Conservation (phyloP, 1,140 invertebrate genomes). For the Manduca sexta region DNA sequence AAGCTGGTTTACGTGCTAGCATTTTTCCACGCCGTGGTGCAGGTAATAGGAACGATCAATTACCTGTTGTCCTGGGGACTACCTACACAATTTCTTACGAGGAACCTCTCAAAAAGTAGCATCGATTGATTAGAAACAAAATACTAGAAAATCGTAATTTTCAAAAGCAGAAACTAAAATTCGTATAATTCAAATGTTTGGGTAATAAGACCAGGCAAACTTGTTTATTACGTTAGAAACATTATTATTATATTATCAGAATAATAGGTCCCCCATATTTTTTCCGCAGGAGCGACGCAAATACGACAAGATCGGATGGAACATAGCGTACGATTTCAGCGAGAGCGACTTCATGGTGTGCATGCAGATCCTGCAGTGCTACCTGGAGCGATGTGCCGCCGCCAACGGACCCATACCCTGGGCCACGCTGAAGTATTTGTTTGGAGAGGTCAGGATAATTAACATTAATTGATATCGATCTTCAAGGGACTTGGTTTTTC, state of each 20-base stretch:
- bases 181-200: too few relatives aligned
- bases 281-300: conserved; percentile 88
- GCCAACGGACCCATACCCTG: conserved; percentile 84
- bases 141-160: too few relatives aligned
- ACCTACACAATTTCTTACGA: too few relatives aligned
- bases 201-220: too few relatives aligned
- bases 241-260: too few relatives aligned
- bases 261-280: conserved; percentile 7
- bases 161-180: too few relatives aligned
- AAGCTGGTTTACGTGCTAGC: conserved; percentile 88
- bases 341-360: conserved; percentile 93
- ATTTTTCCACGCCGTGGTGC: conserved; percentile 93
- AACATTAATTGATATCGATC: too few relatives aligned
- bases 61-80: too few relatives aligned
- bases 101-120: too few relatives aligned
- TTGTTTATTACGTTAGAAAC: too few relatives aligned
- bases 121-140: too few relatives aligned
- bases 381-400: conserved; percentile 80
- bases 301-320: conserved; percentile 95
- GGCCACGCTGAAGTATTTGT: conserved; percentile 92
- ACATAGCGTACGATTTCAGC: conserved; percentile 93
- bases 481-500: too few relatives aligned
- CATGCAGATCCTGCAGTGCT: conserved; percentile 86
- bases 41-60: conserved; percentile 66
- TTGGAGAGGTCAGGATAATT: conserved; percentile 85